phyloP scores from a whole-genome alignment of 2,888 invertebrate species.

The Lumbricus terrestris region DNA sequence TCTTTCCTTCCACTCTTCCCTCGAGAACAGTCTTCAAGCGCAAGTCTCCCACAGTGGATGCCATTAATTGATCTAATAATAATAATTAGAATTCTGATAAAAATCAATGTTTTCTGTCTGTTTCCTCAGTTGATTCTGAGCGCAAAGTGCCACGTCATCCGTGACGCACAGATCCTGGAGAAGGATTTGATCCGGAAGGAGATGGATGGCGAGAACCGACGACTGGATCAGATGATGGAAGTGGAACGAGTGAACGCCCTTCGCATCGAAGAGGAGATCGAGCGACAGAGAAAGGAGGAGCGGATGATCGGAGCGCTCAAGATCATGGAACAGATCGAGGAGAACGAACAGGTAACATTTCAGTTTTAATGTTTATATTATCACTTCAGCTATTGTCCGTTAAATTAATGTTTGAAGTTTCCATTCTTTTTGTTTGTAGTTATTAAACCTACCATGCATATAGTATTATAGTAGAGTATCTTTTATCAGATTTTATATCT shows the following conservation, averaged over 20 bases:
- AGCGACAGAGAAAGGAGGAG: constrained; percentile 53
- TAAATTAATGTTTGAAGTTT: too few species aligned
- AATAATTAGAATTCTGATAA: not conserved
- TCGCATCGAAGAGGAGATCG: constrained; percentile 57
- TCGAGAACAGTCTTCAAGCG: too few species aligned
- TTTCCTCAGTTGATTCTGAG: constrained; percentile 58
- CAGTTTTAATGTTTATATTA: not conserved
- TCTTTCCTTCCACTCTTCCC: too few species aligned
- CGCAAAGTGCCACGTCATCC: constrained; percentile 60
- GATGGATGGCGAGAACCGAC: constrained; percentile 54
- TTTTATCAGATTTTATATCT: too few species aligned
- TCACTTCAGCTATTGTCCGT: not conserved
- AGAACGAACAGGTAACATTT: constrained; percentile 49
- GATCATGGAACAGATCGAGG: constrained; percentile 57
- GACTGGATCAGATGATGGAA: constrained; percentile 60
- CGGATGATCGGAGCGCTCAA: constrained; percentile 56
- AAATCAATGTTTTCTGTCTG: not conserved
- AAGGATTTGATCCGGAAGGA: constrained; percentile 54
- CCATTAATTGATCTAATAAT: too few species aligned
- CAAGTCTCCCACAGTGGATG: too few species aligned
- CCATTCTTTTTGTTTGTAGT: too few species aligned
- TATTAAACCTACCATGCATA: too few species aligned
- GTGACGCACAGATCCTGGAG: constrained; percentile 59
- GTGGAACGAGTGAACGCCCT: constrained; percentile 57
- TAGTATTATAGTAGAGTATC: too few species aligned